A percentile compares a stretch with the other conserved stretches of the same genome.
Evolutionary conservation across 2,888 invertebrate species (phyloP).

Genomic region (Pogonocherus hispidulus): DNA sequence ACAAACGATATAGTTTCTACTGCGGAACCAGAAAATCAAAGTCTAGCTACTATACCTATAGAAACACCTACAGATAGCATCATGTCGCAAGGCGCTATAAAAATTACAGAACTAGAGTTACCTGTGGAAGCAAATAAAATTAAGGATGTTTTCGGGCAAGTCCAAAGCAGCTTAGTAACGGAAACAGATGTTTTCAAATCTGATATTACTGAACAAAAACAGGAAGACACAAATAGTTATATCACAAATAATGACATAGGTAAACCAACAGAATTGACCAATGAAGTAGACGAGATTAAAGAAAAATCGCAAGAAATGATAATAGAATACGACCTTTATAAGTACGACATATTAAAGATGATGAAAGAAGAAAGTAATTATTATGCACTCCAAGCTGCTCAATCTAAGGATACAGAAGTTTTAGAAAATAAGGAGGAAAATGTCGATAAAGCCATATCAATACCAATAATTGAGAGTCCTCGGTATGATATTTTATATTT

Average conservation of each 20-base stretch:
- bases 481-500: conserved; percentile 47
- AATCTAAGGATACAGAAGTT: conserved; percentile 19
- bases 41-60: too few species aligned
- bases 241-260: neutral
- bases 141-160: neutral
- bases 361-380: conserved; percentile 48
- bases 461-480: conserved; percentile 33
- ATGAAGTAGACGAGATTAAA: neutral
- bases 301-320: neutral
- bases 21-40: too few species aligned
- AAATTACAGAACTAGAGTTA: too few species aligned
- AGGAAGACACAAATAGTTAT: conserved; percentile 30
- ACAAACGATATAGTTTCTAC: too few species aligned
- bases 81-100: too few species aligned
- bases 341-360: conserved; percentile 49
- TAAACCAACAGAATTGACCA: neutral
- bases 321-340: conserved; percentile 34
- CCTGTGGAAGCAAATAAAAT: neutral
- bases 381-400: conserved; percentile 30
- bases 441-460: neutral
- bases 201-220: conserved; percentile 32
- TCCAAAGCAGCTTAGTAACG: neutral
- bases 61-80: too few species aligned
- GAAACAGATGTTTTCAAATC: conserved; percentile 26
- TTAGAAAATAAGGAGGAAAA: neutral